A percentile compares a stretch with the other conserved stretches of the same genome.
Conservation (phyloP, 2,797 vertebrate species). For the Streptopelia turtur region DNA sequence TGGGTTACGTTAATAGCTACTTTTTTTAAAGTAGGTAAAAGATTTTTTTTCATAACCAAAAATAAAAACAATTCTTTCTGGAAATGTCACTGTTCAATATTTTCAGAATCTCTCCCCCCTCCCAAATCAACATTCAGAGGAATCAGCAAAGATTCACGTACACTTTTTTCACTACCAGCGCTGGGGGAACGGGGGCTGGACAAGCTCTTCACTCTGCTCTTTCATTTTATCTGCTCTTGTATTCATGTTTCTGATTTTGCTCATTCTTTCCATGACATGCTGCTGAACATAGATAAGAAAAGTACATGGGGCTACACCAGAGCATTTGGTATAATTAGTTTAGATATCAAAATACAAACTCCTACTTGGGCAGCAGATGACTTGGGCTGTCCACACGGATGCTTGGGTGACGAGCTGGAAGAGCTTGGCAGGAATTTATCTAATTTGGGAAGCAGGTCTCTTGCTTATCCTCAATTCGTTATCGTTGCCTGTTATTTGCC, state of each 20-base stretch:
- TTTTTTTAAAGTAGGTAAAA: not conserved
- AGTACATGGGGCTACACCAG: not conserved
- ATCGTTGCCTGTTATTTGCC: not conserved
- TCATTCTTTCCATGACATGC: not conserved
- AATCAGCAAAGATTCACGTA: not conserved
- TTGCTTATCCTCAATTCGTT: not conserved
- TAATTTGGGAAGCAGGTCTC: not conserved
- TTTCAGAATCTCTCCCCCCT: not conserved
- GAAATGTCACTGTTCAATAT: not conserved
- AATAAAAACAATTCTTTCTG: not conserved
- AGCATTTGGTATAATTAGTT: conserved; percentile 8
- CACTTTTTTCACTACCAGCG: not conserved
- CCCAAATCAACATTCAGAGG: not conserved
- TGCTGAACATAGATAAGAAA: not conserved
- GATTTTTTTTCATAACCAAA: not conserved
- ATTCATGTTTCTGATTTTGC: conserved; percentile 17
- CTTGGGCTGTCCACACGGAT: not conserved
- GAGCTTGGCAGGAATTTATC: not conserved
- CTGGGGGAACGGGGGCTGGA: not conserved
- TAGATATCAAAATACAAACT: conserved; percentile 31
- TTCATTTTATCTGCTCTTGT: not conserved
- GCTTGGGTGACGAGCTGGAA: not conserved
- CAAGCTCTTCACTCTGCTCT: not conserved
- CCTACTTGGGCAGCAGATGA: not conserved
- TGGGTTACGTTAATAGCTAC: not conserved